A percentile compares a stretch with the other conserved stretches of the same genome.
Conservation (phyloP, 1,140 invertebrate species). For the Drosophila punjabiensis region DNA sequence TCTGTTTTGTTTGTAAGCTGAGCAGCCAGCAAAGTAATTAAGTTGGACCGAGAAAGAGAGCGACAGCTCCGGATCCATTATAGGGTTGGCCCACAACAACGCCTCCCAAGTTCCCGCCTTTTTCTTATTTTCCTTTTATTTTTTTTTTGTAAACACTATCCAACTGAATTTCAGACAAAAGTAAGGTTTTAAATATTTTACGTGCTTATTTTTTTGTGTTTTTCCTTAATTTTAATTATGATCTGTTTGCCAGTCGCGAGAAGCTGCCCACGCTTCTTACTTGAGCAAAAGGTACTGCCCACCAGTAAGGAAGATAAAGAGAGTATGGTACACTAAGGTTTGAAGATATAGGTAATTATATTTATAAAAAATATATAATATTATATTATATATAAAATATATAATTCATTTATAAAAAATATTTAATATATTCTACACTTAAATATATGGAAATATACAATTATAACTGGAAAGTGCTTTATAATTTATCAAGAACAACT, state of each 20-base stretch:
- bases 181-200: slow-evolving; percentile 9
- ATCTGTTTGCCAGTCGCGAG: slow-evolving; percentile 32
- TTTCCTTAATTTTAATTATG: slow-evolving; percentile 37
- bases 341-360: not conserved
- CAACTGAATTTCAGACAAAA: slow-evolving; percentile 2
- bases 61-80: slow-evolving; percentile 7
- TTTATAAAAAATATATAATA: too few relatives aligned
- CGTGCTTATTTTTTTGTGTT: slow-evolving; percentile 3
- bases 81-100: slow-evolving; percentile 3
- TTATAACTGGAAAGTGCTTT: not conserved
- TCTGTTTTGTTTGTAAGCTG: slow-evolving; percentile 55
- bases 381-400: too few relatives aligned
- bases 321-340: not conserved
- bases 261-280: slow-evolving; percentile 20
- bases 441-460: not conserved
- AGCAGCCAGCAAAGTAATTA: slow-evolving; percentile 49
- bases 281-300: slow-evolving; percentile 3
- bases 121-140: not conserved
- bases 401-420: not conserved
- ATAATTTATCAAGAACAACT: not conserved
- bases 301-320: slow-evolving; percentile 1
- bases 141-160: slow-evolving; percentile 7
- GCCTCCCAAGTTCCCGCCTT: not conserved
- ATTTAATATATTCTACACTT: too few relatives aligned
- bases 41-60: slow-evolving; percentile 25